Evolutionary conservation across 2,113 vertebrate genomes (phyloP), one percentile per base, ranked within the genome.

Genomic region (Erinaceus europaeus): DNA sequence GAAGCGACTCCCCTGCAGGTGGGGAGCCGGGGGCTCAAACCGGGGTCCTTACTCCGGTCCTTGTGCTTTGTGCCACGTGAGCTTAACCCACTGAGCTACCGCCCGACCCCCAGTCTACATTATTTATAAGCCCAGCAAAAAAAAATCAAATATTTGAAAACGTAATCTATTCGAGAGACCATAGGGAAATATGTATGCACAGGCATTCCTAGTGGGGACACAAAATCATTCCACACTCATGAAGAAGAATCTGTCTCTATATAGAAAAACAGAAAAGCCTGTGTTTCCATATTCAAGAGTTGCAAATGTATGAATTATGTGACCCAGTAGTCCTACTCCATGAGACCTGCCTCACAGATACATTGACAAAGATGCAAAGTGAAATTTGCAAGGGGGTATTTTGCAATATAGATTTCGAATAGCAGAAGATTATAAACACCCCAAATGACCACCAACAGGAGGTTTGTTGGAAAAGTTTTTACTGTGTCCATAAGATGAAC

Each of bases 91-190:
- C n/a, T n/a, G n/a, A n/a, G n/a, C n/a, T n/a, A n/a, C n/a, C n/a
- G n/a, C n/a, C n/a, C n/a, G n/a, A n/a, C n/a, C n/a, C n/a, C n/a
- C n/a, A n/a, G n/a, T n/a, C n/a, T n/a, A n/a, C n/a, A n/a, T n/a
- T n/a, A n/a, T n/a, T n/a, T n/a, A n/a, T n/a, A n/a, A n/a, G n/a
- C n/a, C n/a, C n/a, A 64, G 69, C 42, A 89, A 40, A 62, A 89
- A 81, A 82, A 82, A 65, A n/a, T 40, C 40, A 72, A 64, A 76
- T 72, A 76, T 82, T 72, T 82, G 69, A 72, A 62, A 86, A 46
- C 18, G 44, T 73, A 50, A 64, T 80, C 15, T 27, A 50, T n/a
- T 83, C 34, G 75, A 42, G 36, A 82, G 50, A 17, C 40, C 27
- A 12, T 2, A 29, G 71, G n/a, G n/a, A 81, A 20, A 65, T 29